A percentile compares a stretch with the other conserved stretches of the same genome.
Evolutionary conservation across 2,797 vertebrate genomes (phyloP).

Genomic region (Botia almorhae): DNA sequence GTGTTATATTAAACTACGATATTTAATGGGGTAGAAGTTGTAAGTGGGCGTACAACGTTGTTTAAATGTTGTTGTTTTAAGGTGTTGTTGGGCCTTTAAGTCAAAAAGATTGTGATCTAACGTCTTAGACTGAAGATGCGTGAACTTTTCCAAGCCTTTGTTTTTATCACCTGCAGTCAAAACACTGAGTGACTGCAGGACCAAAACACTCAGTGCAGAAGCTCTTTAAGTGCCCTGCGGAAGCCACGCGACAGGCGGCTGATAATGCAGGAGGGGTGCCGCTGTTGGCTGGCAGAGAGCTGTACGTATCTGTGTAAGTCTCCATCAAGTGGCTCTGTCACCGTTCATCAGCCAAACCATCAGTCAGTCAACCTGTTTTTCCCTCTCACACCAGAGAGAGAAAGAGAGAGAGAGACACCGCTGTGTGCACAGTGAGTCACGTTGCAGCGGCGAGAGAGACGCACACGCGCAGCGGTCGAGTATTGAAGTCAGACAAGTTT

Average conservation of each 20-base stretch:
- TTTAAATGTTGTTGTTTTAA: too few relatives aligned
- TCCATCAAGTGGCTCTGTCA: slow-evolving; percentile 51
- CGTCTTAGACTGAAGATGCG: background rate
- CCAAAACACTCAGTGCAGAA: background rate
- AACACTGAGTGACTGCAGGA: slow-evolving; percentile 5
- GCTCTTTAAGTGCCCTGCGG: slow-evolving; percentile 24
- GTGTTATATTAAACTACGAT: too few relatives aligned
- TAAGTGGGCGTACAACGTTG: too few relatives aligned
- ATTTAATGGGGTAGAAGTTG: too few relatives aligned
- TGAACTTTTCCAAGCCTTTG: background rate
- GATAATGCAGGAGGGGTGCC: slow-evolving; percentile 25
- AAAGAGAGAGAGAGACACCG: slow-evolving; percentile 40
- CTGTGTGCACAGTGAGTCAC: slow-evolving; percentile 56
- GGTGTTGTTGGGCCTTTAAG: too few relatives aligned
- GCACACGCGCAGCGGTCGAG: slow-evolving; percentile 43
- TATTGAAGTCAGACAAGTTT: slow-evolving; percentile 61
- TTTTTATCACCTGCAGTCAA: background rate
- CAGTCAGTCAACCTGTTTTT: slow-evolving; percentile 59
- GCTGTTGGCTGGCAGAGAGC: slow-evolving; percentile 33
- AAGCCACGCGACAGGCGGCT: slow-evolving; percentile 1
- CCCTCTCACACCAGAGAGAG: slow-evolving; percentile 43
- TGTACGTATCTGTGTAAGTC: slow-evolving; percentile 32
- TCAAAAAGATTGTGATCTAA: too few relatives aligned
- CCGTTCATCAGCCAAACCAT: slow-evolving; percentile 55
- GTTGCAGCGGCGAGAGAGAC: slow-evolving; percentile 37